phyloP scores from a whole-genome alignment of 2,797 vertebrate genomes.

The Tauraco hartlaubi region DNA sequence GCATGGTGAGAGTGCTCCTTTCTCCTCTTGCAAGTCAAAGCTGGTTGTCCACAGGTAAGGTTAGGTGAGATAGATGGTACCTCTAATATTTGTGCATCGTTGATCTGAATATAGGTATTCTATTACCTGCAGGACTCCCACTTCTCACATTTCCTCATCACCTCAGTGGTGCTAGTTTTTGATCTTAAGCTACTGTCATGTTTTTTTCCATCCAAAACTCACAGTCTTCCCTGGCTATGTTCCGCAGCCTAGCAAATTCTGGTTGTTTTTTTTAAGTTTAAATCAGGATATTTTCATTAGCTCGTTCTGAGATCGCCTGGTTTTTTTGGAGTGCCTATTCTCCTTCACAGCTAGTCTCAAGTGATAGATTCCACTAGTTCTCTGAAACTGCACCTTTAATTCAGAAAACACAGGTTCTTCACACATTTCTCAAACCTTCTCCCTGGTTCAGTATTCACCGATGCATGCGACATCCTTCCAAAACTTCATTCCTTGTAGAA shows the following conservation, averaged over 20 bases:
- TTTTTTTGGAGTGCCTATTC: not conserved
- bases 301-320: not conserved
- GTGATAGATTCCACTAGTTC: not conserved
- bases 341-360: not conserved
- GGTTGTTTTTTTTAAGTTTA: not conserved
- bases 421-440: not conserved
- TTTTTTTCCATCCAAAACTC: not conserved
- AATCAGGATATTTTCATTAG: not conserved
- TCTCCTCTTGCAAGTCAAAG: not conserved
- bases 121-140: not conserved
- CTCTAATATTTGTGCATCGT: not conserved
- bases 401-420: not conserved
- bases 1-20: not conserved
- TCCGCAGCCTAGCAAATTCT: not conserved
- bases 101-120: not conserved
- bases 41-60: not conserved
- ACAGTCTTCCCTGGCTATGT: not conserved
- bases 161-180: not conserved
- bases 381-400: not conserved
- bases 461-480: not conserved
- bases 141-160: not conserved
- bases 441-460: not conserved
- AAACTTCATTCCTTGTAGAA: not conserved
- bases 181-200: not conserved
- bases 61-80: not conserved